These are phyloP conservation scores for Hyposmocoma kahamanoa DNA, from an alignment of 1,140 invertebrate genomes.

Conservation along the genomic window DNA sequence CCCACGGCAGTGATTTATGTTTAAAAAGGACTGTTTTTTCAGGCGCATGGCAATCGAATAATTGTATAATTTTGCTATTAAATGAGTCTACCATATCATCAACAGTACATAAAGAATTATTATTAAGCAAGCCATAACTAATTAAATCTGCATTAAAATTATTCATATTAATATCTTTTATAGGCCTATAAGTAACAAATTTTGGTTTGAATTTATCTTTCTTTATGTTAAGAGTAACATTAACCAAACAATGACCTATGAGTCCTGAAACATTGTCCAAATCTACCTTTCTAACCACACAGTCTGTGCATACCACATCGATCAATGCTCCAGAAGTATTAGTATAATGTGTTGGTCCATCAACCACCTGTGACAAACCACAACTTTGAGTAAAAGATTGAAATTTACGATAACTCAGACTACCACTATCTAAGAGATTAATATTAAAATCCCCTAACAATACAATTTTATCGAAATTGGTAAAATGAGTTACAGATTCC, in stretches of 20 bases:
- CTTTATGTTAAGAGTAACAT: background rate
- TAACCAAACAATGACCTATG: background rate
- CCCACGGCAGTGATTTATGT: background rate
- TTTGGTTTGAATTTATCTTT: background rate
- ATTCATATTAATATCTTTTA: background rate
- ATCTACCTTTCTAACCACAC: background rate
- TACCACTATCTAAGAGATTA: background rate
- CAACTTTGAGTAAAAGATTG: background rate
- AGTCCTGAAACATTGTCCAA: background rate
- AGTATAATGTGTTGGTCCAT: background rate
- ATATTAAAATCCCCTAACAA: background rate
- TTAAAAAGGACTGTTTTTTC: background rate
- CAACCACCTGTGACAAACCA: background rate
- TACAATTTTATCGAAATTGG: background rate
- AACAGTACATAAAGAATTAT: background rate
- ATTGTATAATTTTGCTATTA: background rate
- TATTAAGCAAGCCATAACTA: background rate
- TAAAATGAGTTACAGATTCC: background rate
- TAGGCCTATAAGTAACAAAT: background rate
- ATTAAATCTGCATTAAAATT: background rate
- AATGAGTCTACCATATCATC: background rate
- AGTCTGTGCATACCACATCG: background rate
- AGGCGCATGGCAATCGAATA: background rate
- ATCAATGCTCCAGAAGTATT: background rate
- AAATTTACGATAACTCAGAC: background rate